Percentiles rank a stretch among this genome's conserved stretches.
Evolutionary conservation across 2,888 invertebrate genomes (phyloP).

Genomic region (Nesidiocoris tenuis): DNA sequence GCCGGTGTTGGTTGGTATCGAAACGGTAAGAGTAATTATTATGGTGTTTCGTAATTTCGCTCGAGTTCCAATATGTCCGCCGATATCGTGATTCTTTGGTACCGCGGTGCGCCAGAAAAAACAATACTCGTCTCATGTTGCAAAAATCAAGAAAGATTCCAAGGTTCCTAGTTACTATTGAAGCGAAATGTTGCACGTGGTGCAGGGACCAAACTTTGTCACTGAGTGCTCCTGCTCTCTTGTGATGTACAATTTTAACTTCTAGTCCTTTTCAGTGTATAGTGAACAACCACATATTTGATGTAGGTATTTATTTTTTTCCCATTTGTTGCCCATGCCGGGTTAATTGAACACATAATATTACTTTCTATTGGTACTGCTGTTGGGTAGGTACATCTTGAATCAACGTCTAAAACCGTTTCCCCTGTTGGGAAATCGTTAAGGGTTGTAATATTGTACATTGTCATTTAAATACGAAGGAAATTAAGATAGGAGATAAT

Average conservation of each 20-base stretch:
- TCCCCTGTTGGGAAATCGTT: neutral
- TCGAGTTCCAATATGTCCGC: too few relatives aligned
- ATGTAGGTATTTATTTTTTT: neutral
- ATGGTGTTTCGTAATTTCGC: too few relatives aligned
- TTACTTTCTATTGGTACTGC: too few relatives aligned
- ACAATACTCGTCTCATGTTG: too few relatives aligned
- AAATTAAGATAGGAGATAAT: constrained; percentile 1
- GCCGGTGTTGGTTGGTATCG: too few relatives aligned
- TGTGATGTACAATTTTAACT: neutral
- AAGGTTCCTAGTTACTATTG: neutral
- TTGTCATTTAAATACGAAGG: constrained; percentile 24
- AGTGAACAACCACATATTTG: neutral
- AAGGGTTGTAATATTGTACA: constrained; percentile 38
- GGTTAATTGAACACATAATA: too few relatives aligned
- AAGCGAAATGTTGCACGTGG: neutral
- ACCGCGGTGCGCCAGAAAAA: too few relatives aligned
- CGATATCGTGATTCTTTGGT: too few relatives aligned
- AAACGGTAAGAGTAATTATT: too few relatives aligned
- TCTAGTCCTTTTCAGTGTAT: neutral
- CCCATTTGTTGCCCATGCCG: too few relatives aligned
- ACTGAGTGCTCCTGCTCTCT: neutral
- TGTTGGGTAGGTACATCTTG: neutral
- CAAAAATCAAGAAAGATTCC: neutral
- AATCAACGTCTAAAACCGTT: neutral
- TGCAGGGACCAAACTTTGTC: neutral